A percentile compares a stretch with the other conserved stretches of the same genome.
phyloP scores from a whole-genome alignment of 2,113 vertebrate genomes.

The Atrichornis clamosus region DNA sequence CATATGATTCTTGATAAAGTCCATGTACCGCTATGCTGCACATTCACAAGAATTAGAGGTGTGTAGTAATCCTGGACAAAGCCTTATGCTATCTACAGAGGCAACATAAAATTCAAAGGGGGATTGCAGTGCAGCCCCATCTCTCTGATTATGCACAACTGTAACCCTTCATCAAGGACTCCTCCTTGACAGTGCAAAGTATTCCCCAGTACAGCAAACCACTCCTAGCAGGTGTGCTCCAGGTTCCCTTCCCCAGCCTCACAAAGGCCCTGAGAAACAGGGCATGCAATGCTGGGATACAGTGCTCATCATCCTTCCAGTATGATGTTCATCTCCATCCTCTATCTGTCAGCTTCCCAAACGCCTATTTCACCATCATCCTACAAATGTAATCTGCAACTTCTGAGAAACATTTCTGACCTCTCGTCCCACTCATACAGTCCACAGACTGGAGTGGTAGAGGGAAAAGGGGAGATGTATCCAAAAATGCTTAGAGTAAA shows the following conservation, averaged over 20 bases:
- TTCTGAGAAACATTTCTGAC: neutral
- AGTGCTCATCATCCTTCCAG: neutral
- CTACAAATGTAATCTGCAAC: neutral
- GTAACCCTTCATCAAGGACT: neutral
- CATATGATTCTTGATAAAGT: constrained; percentile 52
- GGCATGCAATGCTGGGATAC: neutral
- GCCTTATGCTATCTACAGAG: neutral
- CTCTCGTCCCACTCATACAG: neutral
- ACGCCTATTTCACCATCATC: neutral
- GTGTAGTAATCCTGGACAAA: neutral
- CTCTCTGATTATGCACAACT: neutral
- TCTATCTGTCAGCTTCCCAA: neutral
- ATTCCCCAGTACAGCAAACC: neutral
- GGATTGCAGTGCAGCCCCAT: neutral
- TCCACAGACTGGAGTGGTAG: neutral
- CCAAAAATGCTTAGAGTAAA: neutral
- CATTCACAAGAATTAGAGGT: neutral
- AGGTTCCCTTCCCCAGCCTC: neutral
- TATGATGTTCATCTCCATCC: neutral
- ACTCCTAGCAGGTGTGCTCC: neutral
- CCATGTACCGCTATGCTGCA: neutral
- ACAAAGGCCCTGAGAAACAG: neutral
- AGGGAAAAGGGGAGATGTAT: neutral
- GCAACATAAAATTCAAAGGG: neutral
- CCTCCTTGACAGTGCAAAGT: neutral